Evolutionary conservation across 2,113 vertebrate species (phyloP).

Genomic region (Stegostoma tigrinum): DNA sequence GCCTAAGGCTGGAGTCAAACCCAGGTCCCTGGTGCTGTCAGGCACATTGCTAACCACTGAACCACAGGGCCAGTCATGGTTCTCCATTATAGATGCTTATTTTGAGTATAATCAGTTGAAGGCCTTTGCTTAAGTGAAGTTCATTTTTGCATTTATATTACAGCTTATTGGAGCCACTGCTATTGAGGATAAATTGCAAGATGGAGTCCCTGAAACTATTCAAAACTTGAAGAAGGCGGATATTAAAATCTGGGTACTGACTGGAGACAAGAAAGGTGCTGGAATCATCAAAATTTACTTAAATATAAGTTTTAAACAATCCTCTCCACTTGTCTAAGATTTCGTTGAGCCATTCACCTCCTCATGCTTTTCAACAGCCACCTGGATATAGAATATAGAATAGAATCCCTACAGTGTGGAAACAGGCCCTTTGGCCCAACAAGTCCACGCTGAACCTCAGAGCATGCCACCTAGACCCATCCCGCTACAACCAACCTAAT

Average conservation of each 20-base stretch:
- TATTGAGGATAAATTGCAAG: conserved; percentile 85
- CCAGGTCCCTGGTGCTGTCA: no score
- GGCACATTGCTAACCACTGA: no score
- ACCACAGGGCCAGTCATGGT: not conserved
- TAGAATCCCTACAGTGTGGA: no score
- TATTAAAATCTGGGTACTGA: conserved; percentile 88
- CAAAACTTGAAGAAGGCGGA: conserved; percentile 67
- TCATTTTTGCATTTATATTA: not conserved
- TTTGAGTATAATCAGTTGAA: not conserved
- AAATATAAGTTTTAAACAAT: not conserved
- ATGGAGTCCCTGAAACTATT: conserved; percentile 79
- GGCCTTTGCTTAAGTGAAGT: not conserved
- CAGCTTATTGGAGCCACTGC: conserved; percentile 84
- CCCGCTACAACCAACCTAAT: no score
- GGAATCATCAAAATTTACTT: not conserved
- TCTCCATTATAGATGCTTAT: not conserved
- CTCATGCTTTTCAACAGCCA: not conserved
- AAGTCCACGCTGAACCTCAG: no score
- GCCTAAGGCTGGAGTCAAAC: no score
- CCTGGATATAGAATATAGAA: no score
- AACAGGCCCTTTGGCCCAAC: no score
- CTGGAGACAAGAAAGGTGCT: conserved; percentile 88
- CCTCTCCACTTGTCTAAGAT: not conserved
- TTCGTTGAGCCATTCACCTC: not conserved
- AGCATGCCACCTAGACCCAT: no score